Conservation (phyloP, 2,113 vertebrate genomes). For the Naja naja region DNA sequence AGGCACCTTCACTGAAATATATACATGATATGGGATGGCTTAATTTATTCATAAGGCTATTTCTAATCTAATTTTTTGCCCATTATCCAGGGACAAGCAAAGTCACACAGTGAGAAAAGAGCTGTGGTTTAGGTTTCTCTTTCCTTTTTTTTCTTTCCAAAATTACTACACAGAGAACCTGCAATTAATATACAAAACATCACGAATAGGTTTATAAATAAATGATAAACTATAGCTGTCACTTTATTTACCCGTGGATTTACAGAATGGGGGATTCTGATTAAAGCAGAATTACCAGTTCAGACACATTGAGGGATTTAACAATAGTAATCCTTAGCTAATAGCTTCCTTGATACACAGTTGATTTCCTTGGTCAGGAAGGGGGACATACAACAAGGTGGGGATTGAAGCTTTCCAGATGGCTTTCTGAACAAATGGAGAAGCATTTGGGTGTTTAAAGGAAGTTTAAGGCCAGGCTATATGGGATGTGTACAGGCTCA, state of each 20-base stretch:
- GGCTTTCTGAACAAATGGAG: neutral
- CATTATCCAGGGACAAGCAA: constrained; percentile 57
- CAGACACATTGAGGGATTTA: constrained; percentile 46
- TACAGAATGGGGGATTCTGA: constrained; percentile 62
- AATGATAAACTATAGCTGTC: constrained; percentile 60
- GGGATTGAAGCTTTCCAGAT: neutral
- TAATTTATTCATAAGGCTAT: constrained; percentile 71
- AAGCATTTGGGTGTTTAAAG: neutral
- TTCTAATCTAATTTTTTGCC: constrained; percentile 68
- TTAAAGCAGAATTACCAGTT: constrained; percentile 61
- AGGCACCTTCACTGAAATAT: constrained; percentile 43
- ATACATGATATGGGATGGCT: constrained; percentile 64
- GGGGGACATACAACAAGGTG: neutral
- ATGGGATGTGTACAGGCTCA: neutral
- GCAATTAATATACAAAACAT: constrained; percentile 69
- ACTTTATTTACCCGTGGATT: constrained; percentile 69
- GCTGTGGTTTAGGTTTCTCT: neutral
- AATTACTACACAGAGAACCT: constrained; percentile 57
- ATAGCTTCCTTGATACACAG: neutral
- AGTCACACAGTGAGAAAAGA: constrained; percentile 35
- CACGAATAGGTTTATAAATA: constrained; percentile 72
- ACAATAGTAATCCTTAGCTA: constrained; percentile 43
- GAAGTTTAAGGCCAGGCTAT: neutral
- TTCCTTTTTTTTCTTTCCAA: constrained; percentile 33
- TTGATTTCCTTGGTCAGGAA: neutral